A percentile compares a stretch with the other conserved stretches of the same genome.
Conservation (phyloP, 1,140 invertebrate species). For the Contarinia nasturtii region DNA sequence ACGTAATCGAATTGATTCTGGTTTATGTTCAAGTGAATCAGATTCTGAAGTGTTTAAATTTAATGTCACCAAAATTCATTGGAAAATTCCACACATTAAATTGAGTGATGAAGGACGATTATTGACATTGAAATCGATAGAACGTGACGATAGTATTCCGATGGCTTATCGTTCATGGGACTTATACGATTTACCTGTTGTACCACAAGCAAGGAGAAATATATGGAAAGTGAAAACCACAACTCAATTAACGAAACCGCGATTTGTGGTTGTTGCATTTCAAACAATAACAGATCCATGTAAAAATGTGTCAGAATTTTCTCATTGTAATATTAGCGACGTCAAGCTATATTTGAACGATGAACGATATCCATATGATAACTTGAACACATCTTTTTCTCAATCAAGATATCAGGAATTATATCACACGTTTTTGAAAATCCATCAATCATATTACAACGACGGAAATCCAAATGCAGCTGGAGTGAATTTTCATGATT, state of each 20-base stretch:
- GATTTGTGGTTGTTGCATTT: conserved; percentile 11
- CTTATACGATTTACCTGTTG: conserved; percentile 17
- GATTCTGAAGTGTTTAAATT: not conserved
- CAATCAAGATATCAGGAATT: conserved; percentile 6
- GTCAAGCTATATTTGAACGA: conserved; percentile 13
- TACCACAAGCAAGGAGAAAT: conserved; percentile 12
- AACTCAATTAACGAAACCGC: conserved; percentile 13
- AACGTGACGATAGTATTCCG: conserved; percentile 7
- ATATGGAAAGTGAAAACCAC: conserved; percentile 16
- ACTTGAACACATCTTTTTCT: conserved; percentile 10
- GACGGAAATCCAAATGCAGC: conserved; percentile 2
- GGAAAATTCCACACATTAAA: conserved; percentile 9
- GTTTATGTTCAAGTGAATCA: conserved; percentile 4
- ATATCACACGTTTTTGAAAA: conserved; percentile 13
- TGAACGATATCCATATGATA: conserved; percentile 13
- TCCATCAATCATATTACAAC: conserved; percentile 13
- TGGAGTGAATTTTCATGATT: conserved; percentile 5
- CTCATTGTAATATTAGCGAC: conserved; percentile 11
- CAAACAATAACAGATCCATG: conserved; percentile 9
- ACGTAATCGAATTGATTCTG: conserved; percentile 13
- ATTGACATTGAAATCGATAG: conserved; percentile 9
- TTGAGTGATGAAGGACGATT: conserved; percentile 9
- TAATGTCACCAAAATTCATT: conserved; percentile 7
- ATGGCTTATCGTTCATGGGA: conserved; percentile 20
- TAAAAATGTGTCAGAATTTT: conserved; percentile 8